Percentiles rank a stretch among this genome's conserved stretches.
phyloP scores from a whole-genome alignment of 1,140 invertebrate genomes.

The Drosophila bocqueti region DNA sequence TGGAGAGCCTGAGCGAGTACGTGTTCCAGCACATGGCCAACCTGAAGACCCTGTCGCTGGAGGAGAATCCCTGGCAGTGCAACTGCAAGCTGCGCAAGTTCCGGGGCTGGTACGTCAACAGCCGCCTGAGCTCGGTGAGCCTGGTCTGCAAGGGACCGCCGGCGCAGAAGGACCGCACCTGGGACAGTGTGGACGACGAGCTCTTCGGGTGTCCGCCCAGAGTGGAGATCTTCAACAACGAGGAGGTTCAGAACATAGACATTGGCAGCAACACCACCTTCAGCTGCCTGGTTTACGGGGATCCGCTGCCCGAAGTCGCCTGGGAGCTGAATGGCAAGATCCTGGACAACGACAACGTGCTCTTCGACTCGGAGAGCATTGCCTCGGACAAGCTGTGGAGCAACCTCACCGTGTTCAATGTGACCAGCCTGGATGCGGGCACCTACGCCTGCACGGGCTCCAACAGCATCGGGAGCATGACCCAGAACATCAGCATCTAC shows the following conservation, averaged over 20 bases:
- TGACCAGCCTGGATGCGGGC: constrained; percentile 91
- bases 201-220: constrained; percentile 92
- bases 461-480: constrained; percentile 90
- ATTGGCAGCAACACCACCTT: constrained; percentile 92
- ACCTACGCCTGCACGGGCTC: constrained; percentile 92
- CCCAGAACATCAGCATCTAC: constrained; percentile 89
- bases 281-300: constrained; percentile 91
- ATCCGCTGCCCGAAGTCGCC: constrained; percentile 92
- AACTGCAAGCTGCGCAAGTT: constrained; percentile 94
- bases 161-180: constrained; percentile 87
- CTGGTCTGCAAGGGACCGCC: constrained; percentile 88
- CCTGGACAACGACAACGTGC: constrained; percentile 86
- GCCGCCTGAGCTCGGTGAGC: constrained; percentile 88
- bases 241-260: constrained; percentile 89
- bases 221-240: constrained; percentile 87
- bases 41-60: constrained; percentile 91
- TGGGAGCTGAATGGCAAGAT: constrained; percentile 92
- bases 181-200: constrained; percentile 88
- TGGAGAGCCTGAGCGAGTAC: constrained; percentile 88
- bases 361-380: constrained; percentile 79
- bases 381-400: constrained; percentile 87
- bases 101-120: constrained; percentile 91
- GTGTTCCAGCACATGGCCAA: constrained; percentile 89
- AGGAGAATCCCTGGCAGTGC: constrained; percentile 95
- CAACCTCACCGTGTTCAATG: constrained; percentile 90